Conservation (phyloP, 2,888 invertebrate genomes). For the Thalpophila matura region DNA sequence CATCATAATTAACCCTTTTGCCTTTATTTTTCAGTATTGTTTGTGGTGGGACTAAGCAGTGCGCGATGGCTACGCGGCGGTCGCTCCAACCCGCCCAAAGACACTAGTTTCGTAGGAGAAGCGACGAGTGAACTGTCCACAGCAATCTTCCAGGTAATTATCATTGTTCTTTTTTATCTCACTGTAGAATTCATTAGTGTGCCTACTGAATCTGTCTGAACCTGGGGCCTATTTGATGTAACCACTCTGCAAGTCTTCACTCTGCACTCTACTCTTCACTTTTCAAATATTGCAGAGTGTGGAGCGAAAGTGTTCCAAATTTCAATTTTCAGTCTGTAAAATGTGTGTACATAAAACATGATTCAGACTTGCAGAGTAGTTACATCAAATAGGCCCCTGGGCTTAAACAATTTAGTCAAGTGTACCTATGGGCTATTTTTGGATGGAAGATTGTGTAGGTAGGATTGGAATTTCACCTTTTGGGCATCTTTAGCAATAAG, state of each 20-base stretch:
- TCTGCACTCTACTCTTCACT: too few species aligned
- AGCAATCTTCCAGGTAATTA: slow-evolving; percentile 87
- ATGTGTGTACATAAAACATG: too few species aligned
- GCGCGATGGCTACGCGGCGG: slow-evolving; percentile 83
- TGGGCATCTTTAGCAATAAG: too few species aligned
- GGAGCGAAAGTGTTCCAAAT: too few species aligned
- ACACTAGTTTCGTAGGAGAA: slow-evolving; percentile 87
- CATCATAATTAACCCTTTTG: background rate
- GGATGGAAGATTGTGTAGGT: background rate
- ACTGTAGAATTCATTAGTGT: background rate
- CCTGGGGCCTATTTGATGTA: too few species aligned
- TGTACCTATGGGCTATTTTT: background rate
- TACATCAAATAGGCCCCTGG: too few species aligned
- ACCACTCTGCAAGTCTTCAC: too few species aligned
- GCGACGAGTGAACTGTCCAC: slow-evolving; percentile 89
- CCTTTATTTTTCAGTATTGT: slow-evolving; percentile 73
- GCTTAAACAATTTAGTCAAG: background rate
- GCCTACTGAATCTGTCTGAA: background rate
- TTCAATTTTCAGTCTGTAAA: too few species aligned
- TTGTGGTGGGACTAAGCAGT: slow-evolving; percentile 75
- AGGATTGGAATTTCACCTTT: too few species aligned
- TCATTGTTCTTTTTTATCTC: background rate
- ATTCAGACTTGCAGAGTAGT: too few species aligned
- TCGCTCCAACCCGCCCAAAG: slow-evolving; percentile 76
- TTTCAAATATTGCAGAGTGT: too few species aligned